Base-by-base conservation (phyloP, 2,888 invertebrate genomes). In the Tetranychus piercei region DNA sequence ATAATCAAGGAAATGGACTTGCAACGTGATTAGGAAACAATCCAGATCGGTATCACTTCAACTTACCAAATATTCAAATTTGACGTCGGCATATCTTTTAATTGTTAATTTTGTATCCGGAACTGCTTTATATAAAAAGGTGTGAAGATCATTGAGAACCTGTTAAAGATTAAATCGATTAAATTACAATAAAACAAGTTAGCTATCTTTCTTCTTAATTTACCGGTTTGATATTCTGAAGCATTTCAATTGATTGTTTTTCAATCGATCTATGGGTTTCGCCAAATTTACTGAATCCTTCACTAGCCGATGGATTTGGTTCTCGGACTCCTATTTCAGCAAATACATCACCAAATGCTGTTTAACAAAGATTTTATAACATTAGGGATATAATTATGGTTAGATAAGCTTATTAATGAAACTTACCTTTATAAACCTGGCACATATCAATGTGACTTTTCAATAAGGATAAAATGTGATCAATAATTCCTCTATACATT, bases 21-120 rank as follows among this genome's bases (percentile, higher is more conserved):
- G 34, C 34, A 34, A 34, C 34, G 34, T 69, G 11, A 55, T 45
- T 18, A 44, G 55, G 15, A 55, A 44, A 73, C 45, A 76, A 69
- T 65, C 34, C 71, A 23, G 8, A 69, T 44, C 55, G 8, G 11
- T 71, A 11, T 65, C 73, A 74, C 20, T 66, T 64, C 34, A 55
- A 79, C 81, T 80, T 79, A 84, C 84, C 79, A 99, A 85, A 82
- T 99, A 99, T 81, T 99, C 97, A 82, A 99, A 99, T 83, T 99
- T 99, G 0, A 93, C 92, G 83, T 99, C 97, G 0, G 97, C 92
- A 82, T 99, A 99, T 81, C 96, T 96, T 79, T 92, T 90, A 67
- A 99, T 94, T 0, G 99, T 99, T 55, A 99, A 84, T 80, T 94
- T 90, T 0, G 97, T 99, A 82, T 99, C 99, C 0, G 99, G 99